Evolutionary conservation across 2,797 vertebrate genomes (phyloP).

Genomic region (Squalus acanthias): DNA sequence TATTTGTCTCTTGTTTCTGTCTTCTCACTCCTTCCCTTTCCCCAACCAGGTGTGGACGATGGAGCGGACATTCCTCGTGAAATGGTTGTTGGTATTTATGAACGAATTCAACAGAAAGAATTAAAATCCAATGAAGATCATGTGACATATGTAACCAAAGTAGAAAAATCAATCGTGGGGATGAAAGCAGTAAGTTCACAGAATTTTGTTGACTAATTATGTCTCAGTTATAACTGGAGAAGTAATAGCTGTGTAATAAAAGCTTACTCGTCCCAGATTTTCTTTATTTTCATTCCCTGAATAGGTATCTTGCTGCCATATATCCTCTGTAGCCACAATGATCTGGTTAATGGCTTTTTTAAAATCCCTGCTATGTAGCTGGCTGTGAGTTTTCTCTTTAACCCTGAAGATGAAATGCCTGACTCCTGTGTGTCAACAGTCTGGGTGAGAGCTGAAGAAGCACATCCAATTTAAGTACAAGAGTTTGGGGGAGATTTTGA

Average conservation of each 20-base stretch:
- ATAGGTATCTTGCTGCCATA: background rate
- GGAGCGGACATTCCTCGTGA: slow-evolving; percentile 95
- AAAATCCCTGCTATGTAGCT: background rate
- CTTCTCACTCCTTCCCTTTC: background rate
- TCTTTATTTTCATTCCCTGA: background rate
- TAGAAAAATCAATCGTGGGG: slow-evolving; percentile 92
- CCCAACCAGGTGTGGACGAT: slow-evolving; percentile 80
- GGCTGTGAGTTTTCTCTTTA: background rate
- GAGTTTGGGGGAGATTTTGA: background rate
- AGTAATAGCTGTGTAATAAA: background rate
- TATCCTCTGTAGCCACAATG: background rate
- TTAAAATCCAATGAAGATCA: slow-evolving; percentile 96
- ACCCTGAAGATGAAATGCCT: background rate
- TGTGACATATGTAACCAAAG: slow-evolving; percentile 94
- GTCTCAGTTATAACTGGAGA: background rate
- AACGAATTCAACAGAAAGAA: slow-evolving; percentile 93
- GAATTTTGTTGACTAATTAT: background rate
- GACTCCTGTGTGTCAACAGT: background rate
- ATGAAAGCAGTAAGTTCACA: slow-evolving; percentile 77
- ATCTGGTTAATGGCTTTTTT: background rate
- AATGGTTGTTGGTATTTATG: slow-evolving; percentile 94
- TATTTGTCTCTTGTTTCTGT: background rate
- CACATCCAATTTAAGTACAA: background rate
- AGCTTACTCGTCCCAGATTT: background rate
- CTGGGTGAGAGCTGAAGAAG: background rate